Conservation (phyloP, 2,113 vertebrate genomes). For the Thinocorus orbignyianus region DNA sequence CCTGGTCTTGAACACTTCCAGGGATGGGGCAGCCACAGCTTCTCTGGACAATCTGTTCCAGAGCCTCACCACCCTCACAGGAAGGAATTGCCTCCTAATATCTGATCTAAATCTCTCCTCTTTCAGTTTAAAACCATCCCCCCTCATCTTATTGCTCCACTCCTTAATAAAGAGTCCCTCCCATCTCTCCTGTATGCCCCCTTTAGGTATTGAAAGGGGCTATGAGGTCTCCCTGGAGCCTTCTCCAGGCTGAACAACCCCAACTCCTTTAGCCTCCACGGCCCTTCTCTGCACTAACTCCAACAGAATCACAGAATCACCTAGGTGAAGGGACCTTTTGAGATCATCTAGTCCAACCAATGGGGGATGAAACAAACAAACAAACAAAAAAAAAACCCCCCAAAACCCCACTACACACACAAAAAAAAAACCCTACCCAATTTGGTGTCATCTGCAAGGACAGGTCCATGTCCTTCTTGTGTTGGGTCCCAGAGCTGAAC, state of each 20-base stretch:
- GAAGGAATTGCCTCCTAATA: not conserved
- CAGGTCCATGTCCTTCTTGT: not conserved
- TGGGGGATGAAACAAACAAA: too few relatives aligned
- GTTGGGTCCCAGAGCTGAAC: not conserved
- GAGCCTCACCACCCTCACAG: not conserved
- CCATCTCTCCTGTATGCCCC: not conserved
- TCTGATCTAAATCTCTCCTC: not conserved
- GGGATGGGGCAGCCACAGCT: not conserved
- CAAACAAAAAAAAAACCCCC: too few relatives aligned
- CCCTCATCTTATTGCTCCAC: not conserved
- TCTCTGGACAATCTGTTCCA: not conserved
- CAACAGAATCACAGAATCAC: too few relatives aligned
- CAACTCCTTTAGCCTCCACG: not conserved
- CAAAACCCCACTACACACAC: too few relatives aligned
- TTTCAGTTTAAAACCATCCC: not conserved
- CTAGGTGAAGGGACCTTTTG: too few relatives aligned
- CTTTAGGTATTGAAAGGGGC: not conserved
- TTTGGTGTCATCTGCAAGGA: too few relatives aligned
- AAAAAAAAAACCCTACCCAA: too few relatives aligned
- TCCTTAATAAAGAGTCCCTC: not conserved
- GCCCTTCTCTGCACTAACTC: not conserved
- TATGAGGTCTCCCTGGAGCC: not conserved
- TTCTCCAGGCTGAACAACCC: not conserved
- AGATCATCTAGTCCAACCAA: too few relatives aligned
- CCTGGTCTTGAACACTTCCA: not conserved